Base-by-base conservation (phyloP, 2,888 invertebrate species). In the Atrina japonica region DNA sequence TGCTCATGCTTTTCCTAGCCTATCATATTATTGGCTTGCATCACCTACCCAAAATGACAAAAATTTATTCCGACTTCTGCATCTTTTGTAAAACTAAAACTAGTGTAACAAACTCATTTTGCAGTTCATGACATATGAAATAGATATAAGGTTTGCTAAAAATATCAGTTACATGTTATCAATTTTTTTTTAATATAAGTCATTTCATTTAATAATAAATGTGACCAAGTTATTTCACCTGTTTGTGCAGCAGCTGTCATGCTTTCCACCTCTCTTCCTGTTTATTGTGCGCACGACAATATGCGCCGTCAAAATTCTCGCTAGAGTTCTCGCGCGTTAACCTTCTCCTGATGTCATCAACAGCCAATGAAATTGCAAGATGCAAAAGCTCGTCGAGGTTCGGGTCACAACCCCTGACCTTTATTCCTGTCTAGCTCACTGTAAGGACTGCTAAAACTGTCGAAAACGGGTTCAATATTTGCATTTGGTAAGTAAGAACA, bases 381-480 rank as follows among this genome's bases (percentile, higher is more conserved):
- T 66, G 71, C 59, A 70, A 65, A 35, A 75, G 80, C 79, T 79
- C 80, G 79, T 76, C 74, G 68, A 73, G 69, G 77, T 74, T 77
- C 77, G 76, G 87, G 87, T 87, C 87, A 87, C 86, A 85, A 87
- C 85, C 87, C 84, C 82, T 87, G 87, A 87, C 87, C 87, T 87
- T 87, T 87, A 81, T 79, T 73, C 73, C 81, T 77, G 82, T 35
- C 35, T 35, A 35, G 35, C 11, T 35, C 35, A 7, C 35, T 7
- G 11, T 30, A 35, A 61, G 29, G 61, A 23, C 49, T 29, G 49
- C 29, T 29, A 43, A 43, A 47, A 30, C 25, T 30, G 21, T 40
- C 61, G 61, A 49, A 49, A 61, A 25, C 52, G 7, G 52, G 25
- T 14, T 52, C 11, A 35, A 35, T 35, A 35, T 35, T 52, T 25